Conservation (phyloP, 1,140 invertebrate genomes). For the Diabrotica undecimpunctata region DNA sequence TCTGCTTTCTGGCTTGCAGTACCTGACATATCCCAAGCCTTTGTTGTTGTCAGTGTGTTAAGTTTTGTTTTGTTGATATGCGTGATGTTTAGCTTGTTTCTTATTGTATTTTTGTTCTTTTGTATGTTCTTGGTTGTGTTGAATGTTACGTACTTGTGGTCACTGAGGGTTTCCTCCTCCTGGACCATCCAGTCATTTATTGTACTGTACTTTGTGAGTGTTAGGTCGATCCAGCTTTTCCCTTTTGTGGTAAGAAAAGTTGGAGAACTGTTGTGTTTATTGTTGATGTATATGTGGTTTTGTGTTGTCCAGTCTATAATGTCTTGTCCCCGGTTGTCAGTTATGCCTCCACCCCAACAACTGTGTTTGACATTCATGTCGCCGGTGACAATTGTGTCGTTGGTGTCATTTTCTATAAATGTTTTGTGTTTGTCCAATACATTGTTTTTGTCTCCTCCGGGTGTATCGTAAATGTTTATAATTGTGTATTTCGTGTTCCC, state of each 20-base stretch:
- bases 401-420: not conserved
- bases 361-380: constrained; percentile 12
- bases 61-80: not conserved
- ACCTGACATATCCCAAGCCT: too few relatives aligned
- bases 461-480: constrained; percentile 5
- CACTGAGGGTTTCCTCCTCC: constrained; percentile 10
- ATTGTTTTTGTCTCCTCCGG: not conserved
- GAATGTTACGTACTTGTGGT: constrained; percentile 8
- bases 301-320: constrained; percentile 3
- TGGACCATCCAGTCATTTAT: too few relatives aligned
- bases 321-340: not conserved
- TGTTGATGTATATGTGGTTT: not conserved
- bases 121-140: not conserved
- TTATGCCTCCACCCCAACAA: constrained; percentile 1
- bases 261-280: not conserved
- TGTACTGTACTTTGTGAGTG: not conserved
- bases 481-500: not conserved
- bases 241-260: not conserved
- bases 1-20: not conserved
- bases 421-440: not conserved
- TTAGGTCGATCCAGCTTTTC: not conserved
- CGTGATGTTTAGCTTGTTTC: not conserved
- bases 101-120: not conserved
- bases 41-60: not conserved
- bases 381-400: not conserved